Base-by-base conservation (phyloP, 2,888 invertebrate species). In the Cryptus armator region DNA sequence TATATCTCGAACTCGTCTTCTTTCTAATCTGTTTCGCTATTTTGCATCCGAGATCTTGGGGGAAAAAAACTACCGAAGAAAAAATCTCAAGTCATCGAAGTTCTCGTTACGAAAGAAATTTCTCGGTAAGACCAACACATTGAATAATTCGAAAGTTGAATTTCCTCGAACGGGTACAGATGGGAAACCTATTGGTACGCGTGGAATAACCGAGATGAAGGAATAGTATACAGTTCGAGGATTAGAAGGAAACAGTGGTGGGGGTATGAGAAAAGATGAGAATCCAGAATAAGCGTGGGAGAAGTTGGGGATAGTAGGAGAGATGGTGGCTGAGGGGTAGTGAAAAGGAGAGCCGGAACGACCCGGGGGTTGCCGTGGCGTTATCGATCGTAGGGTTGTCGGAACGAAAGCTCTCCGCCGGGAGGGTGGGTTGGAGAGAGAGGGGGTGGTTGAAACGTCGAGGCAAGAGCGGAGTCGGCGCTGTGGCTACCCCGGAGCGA, bases 351-450 rank as follows among this genome's bases (percentile, higher is more conserved):
- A 53, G 84, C 74, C 80, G 86, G 89, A 90, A 90, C 90, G 90
- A 91, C 90, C 90, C 87, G 88, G 87, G 88, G 91, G 91, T 91
- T 91, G 91, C 91, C 90, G 91, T 90, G 91, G 90, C 90, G 91
- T 89, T 91, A 91, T 91, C 91, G 91, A 91, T 91, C 91, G 88
- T 88, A 86, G 88, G 90, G 87, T 87, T 87, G 89, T 89, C 86
- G 89, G 89, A 89, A 89, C 85, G 88, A 88, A 87, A 88, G 86
- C 86, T 88, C 46, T 29, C 43, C 43, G 75, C 12, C 43, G 75
- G 72, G 43, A 56, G 66, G 68, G 74, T 37, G 68, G 66, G 51
- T 16, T 14, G 51, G 19, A 7, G 53, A 16, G 53, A 19, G 53
- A 6, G 9, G 19, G 19, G 9, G 16, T 4, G 53, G 53, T 53